Conservation (phyloP, 2,797 vertebrate species). For the Microctenopoma steveboyesi region DNA sequence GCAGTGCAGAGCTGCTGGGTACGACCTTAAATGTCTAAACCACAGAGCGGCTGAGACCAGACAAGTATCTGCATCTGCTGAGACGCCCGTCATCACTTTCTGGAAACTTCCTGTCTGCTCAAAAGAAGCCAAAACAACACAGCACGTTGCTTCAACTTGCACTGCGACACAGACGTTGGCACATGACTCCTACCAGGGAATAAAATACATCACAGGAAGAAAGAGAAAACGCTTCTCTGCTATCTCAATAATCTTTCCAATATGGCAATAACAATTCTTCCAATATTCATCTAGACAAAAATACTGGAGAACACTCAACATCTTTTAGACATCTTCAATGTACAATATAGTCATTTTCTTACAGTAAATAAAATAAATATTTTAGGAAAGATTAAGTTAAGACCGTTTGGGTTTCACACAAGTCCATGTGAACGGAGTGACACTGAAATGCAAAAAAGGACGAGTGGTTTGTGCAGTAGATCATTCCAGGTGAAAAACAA, state of each 20-base stretch:
- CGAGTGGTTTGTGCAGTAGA: background rate
- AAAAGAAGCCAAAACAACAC: constrained; percentile 12
- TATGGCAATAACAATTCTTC: constrained; percentile 45
- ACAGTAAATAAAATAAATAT: constrained; percentile 61
- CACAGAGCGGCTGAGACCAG: background rate
- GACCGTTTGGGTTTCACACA: constrained; percentile 9
- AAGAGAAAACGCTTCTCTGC: constrained; percentile 34
- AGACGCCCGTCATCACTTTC: constrained; percentile 9
- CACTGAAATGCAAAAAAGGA: constrained; percentile 9
- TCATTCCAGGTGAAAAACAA: constrained; percentile 3
- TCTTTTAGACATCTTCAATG: constrained; percentile 55
- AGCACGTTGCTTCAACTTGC: constrained; percentile 10
- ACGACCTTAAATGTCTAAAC: constrained; percentile 1
- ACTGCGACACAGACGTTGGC: constrained; percentile 24
- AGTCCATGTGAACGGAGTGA: background rate
- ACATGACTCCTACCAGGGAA: constrained; percentile 35
- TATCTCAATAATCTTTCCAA: constrained; percentile 37
- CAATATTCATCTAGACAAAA: constrained; percentile 56
- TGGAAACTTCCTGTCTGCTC: constrained; percentile 24
- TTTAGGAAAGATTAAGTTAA: constrained; percentile 29
- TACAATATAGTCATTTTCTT: constrained; percentile 47
- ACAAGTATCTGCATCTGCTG: background rate
- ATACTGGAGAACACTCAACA: constrained; percentile 50
- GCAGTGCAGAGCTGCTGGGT: constrained; percentile 57
- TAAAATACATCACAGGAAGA: constrained; percentile 40